Base-by-base conservation (phyloP, 2,113 vertebrate species). In the Acanthisitta chloris region DNA sequence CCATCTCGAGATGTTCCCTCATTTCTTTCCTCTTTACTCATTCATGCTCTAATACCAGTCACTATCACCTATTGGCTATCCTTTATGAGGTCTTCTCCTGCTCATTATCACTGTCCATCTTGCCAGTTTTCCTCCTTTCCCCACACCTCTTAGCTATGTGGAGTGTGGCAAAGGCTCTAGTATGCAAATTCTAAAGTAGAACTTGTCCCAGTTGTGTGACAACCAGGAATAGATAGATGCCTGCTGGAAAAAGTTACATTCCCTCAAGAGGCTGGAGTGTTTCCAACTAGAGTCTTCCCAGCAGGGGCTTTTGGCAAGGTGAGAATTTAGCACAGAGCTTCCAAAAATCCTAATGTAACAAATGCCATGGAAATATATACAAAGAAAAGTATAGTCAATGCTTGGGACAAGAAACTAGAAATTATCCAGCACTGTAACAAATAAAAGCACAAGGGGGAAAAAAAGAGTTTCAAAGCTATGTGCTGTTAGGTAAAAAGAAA, bases 271-370 rank as follows among this genome's bases (percentile, higher is more conserved):
- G 26, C 14, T 67, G 33, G 12, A 58, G 25, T 49, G 5, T 81
- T 71, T 91, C 72, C 36, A 69, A 17, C 1, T 0, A 45, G 8
- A n/a, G 12, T 57, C 31, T 83, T 76, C 29, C 26, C 20, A 90
- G 8, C 2, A 80, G 11, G 5, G 16, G 29, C 10, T 36, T 74
- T 49, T 74, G 55, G 25, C 28, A 77, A 80, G 15, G 17, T 36
- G 6, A 71, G 15, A 61, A 11, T 42, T 43, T 59, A 28, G 17
- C 31, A 67, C 24, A 52, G 66, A 72, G 8, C 21, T 90, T 81
- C 25, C 2, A 1, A 66, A 89, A 93, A 49, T 5, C 4, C 12
- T 38, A 43, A 42, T 0, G 0, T n/a, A 54, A 79, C 10, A 67
- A 86, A 58, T 58, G 6, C 8, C 10, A 20, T 54, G 26, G 61